Base-by-base conservation (phyloP, 2,113 vertebrate species). In the Cygnus atratus region DNA sequence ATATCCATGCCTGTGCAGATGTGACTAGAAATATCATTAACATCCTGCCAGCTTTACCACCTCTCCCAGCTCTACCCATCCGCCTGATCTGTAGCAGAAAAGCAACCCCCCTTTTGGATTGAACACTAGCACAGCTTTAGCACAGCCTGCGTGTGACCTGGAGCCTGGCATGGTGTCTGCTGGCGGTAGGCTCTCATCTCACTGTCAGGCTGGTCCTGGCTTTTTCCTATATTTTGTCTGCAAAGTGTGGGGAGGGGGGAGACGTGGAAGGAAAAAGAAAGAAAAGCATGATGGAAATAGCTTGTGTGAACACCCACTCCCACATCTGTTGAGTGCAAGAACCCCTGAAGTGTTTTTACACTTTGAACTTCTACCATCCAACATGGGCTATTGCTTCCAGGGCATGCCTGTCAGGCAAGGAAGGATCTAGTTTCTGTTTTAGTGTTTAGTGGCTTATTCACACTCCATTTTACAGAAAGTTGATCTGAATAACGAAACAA, bases 161-260 rank as follows among this genome's bases (percentile, higher is more conserved):
- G 63, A 80, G 73, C 22, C 28, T 16, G 18, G 58, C 0, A 0
- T 63, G 70, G 37, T 46, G 43, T 26, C 37, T 37, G 61, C 61
- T 79, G 0, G 0, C 0, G 3, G 11, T 9, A 67, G 57, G 57
- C 62, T 59, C n/a, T 62, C 1, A 0, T 71, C 63, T 75, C 41
- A 25, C 37, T 28, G 5, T 31, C 44, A 35, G 37, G 54, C 37
- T 85, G 39, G 7, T 75, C 79, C 62, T n/a, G 39, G 72, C 58
- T 83, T 80, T 26, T 48, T 82, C 65, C 59, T 80, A 2, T 41
- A 67, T 72, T 72, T 55, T 91, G 35, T 59, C 33, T 83, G n/a
- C 44, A 35, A 41, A 74, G 21, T 29, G 13, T 75, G 31, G 0
- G 48, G 0, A 22, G 19, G 9, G 39, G 35, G 44, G 21, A 70